A percentile compares a stretch with the other conserved stretches of the same genome.
These are phyloP conservation scores for Peromyscus maniculatus DNA, from an alignment of 2,113 vertebrate species.

Conservation along the genomic window DNA sequence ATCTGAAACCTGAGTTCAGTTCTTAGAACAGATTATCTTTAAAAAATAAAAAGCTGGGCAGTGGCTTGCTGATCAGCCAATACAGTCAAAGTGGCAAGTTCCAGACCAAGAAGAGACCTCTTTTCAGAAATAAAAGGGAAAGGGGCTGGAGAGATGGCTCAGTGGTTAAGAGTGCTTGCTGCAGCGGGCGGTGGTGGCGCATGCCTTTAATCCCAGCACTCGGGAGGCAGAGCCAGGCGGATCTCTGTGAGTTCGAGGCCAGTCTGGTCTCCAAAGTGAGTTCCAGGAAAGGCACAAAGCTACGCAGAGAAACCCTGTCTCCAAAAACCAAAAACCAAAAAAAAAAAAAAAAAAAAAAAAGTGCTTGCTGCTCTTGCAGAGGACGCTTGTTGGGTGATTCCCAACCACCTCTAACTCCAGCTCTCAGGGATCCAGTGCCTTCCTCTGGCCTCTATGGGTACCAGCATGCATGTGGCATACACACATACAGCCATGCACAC, in stretches of 20 bases:
- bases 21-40: background rate
- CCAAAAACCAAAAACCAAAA: no score
- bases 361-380: background rate
- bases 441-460: no score
- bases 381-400: background rate
- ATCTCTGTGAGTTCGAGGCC: no score
- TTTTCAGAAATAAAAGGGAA: background rate
- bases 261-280: no score
- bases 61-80: background rate
- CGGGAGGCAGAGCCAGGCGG: no score
- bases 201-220: no score
- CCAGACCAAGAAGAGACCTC: background rate
- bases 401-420: no score
- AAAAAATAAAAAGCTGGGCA: background rate
- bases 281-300: no score
- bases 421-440: background rate
- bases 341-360: no score
- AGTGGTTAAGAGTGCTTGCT: background rate
- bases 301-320: no score
- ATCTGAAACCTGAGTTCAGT: background rate
- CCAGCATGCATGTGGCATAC: no score
- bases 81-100: background rate
- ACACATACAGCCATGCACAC: background rate
- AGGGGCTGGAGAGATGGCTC: no score
- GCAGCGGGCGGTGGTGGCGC: background rate